Base-by-base conservation (phyloP, 2,888 invertebrate genomes). In the Idaea biselata region DNA sequence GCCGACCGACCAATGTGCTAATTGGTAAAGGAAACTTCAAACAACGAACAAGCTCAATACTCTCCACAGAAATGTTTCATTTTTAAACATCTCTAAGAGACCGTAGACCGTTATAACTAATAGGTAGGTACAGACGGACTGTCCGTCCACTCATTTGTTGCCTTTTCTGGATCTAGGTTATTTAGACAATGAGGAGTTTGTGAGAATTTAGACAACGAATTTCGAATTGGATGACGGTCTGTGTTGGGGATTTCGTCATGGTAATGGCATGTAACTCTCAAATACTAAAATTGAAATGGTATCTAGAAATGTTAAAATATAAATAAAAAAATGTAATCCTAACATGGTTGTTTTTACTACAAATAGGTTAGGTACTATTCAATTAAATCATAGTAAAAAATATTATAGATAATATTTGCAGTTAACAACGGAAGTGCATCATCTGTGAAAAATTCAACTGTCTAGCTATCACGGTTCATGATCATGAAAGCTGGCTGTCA, bases 11-110 rank as follows among this genome's bases (percentile, higher is more conserved):
- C 79, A 80, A 79, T 0, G 93, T 92, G 93, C 88, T 93, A 93
- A 93, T 93, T 93, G 92, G 85, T 82, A 93, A 91, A 90, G 93
- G 89, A 91, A 93, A 93, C 93, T 81, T 91, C 87, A 84, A 92
- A 93, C 93, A 92, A 90, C 90, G 86, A 85, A 84, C 84, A 82
- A 83, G 90, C 91, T 90, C 91, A 91, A 89, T 88, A 91, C 91
- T 91, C 91, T 88, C 87, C 83, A 90, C 90, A 89, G 88, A 89
- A 89, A 91, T 87, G 91, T 88, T 91, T 91, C 91, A 91, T 91
- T 91, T 91, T 91, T 89, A 89, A 91, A 89, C 84, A 86, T 82
- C 82, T 80, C 83, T 76, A 73, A 77, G 80, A 77, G 82, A 89
- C 91, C 91, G 91, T 91, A 77, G 82, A 89, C 91, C 91, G 91